These are phyloP conservation scores for Carabus problematicus DNA, from an alignment of 2,888 invertebrate genomes.

Conservation along the genomic window DNA sequence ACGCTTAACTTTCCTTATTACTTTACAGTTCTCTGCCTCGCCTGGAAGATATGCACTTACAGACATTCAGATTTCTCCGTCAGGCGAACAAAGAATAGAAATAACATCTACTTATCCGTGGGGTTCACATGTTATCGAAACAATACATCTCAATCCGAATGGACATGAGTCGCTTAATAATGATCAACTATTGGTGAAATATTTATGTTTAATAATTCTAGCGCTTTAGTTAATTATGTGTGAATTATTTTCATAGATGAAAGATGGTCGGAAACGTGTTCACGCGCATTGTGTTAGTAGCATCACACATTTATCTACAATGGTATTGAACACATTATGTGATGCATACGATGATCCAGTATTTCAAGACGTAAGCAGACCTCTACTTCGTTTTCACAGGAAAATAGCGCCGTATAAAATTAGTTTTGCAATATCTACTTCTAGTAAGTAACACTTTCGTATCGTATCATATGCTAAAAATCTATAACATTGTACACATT, in stretches of 20 bases:
- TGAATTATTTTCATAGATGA: constrained; percentile 52
- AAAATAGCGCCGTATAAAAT: constrained; percentile 81
- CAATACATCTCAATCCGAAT: constrained; percentile 59
- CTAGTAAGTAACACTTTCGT: constrained; percentile 53
- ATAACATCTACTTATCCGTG: constrained; percentile 71
- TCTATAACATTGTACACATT: constrained; percentile 8
- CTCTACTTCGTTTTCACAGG: constrained; percentile 68
- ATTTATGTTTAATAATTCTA: background rate
- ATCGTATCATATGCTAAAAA: constrained; percentile 29
- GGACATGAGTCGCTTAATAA: constrained; percentile 47
- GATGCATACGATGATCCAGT: constrained; percentile 65
- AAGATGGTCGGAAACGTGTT: constrained; percentile 55
- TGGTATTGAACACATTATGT: constrained; percentile 64
- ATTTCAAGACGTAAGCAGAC: constrained; percentile 59
- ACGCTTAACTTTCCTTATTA: constrained; percentile 7
- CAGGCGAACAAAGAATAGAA: constrained; percentile 62
- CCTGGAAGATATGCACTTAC: constrained; percentile 74
- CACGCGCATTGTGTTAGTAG: constrained; percentile 60
- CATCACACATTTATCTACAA: constrained; percentile 61
- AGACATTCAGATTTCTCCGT: constrained; percentile 63
- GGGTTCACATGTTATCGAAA: constrained; percentile 70
- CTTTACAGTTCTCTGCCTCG: constrained; percentile 68
- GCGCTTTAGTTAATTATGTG: constrained; percentile 23
- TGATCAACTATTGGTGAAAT: constrained; percentile 49
- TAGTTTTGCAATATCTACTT: constrained; percentile 64